Conservation (phyloP, 2,888 invertebrate genomes). For the Sericinus montela region DNA sequence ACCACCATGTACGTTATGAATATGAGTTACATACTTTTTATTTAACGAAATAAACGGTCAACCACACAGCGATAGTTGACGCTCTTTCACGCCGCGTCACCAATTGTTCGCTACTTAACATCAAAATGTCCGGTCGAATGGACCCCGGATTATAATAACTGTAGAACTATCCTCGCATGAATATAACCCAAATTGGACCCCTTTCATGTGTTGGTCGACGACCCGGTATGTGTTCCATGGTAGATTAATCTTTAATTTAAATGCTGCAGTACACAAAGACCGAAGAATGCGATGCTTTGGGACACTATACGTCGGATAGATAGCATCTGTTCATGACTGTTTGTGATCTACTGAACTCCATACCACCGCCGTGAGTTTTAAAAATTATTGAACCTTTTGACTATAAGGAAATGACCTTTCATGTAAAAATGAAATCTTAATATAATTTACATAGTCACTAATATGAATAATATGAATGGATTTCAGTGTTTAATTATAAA, state of each 20-base stretch:
- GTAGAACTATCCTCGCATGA: conserved; percentile 35
- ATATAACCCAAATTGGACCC: conserved; percentile 47
- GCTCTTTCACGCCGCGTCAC: conserved; percentile 46
- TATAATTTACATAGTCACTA: too few relatives aligned
- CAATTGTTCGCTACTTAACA: conserved; percentile 42
- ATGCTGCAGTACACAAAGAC: conserved; percentile 32
- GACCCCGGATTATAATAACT: not conserved
- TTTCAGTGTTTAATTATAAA: too few relatives aligned
- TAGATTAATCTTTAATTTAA: conserved; percentile 60
- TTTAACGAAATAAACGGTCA: too few relatives aligned
- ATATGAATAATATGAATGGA: too few relatives aligned
- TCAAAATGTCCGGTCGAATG: conserved; percentile 30
- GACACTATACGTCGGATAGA: conserved; percentile 13
- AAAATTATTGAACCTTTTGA: too few relatives aligned
- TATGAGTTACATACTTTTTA: too few relatives aligned
- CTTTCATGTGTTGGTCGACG: conserved; percentile 45
- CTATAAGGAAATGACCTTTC: too few relatives aligned
- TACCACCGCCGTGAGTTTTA: not conserved
- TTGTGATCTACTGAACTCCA: conserved; percentile 11
- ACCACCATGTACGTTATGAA: too few relatives aligned
- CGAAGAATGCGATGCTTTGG: conserved; percentile 21
- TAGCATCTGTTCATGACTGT: conserved; percentile 23
- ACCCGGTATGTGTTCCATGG: conserved; percentile 34
- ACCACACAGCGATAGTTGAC: conserved; percentile 17
- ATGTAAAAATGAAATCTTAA: not conserved